A percentile compares a stretch with the other conserved stretches of the same genome.
These are phyloP conservation scores for Chrosomus eos DNA, from an alignment of 2,797 vertebrate species.

Conservation along the genomic window DNA sequence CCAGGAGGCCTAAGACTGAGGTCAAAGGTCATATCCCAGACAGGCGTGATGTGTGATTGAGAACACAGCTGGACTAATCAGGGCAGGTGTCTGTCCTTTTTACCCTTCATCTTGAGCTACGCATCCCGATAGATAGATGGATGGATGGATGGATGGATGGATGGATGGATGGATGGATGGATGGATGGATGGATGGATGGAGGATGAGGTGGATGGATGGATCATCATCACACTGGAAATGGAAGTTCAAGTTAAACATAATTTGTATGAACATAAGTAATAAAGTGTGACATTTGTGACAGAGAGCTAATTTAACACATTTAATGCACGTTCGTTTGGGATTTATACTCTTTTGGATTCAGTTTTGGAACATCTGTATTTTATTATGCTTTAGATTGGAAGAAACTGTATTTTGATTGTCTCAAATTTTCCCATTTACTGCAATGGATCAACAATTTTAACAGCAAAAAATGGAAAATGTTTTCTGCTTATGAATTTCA, in stretches of 20 bases:
- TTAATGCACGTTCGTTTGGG: neutral
- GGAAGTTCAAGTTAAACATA: too few species aligned
- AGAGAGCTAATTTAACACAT: neutral
- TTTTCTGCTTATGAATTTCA: conserved; percentile 41
- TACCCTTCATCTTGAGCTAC: neutral
- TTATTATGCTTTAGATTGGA: conserved; percentile 45
- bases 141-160: too few species aligned
- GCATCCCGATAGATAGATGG: neutral
- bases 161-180: too few species aligned
- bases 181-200: too few species aligned
- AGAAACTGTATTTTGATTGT: conserved; percentile 49
- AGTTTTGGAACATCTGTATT: conserved; percentile 43
- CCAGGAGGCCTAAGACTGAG: conserved; percentile 64
- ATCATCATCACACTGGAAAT: too few species aligned
- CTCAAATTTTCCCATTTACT: conserved; percentile 37
- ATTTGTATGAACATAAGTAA: too few species aligned
- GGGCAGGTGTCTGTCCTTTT: conserved; percentile 52
- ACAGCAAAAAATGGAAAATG: conserved; percentile 31
- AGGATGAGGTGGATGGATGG: too few species aligned
- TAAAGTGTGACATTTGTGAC: neutral
- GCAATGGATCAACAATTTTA: conserved; percentile 28
- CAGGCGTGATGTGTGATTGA: conserved; percentile 71
- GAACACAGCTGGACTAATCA: conserved; percentile 71
- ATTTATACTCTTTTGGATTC: conserved; percentile 11
- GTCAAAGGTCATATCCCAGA: conserved; percentile 73